These are phyloP conservation scores for Mirza zaza DNA, from an alignment of 2,113 vertebrate species.

Conservation along the genomic window DNA sequence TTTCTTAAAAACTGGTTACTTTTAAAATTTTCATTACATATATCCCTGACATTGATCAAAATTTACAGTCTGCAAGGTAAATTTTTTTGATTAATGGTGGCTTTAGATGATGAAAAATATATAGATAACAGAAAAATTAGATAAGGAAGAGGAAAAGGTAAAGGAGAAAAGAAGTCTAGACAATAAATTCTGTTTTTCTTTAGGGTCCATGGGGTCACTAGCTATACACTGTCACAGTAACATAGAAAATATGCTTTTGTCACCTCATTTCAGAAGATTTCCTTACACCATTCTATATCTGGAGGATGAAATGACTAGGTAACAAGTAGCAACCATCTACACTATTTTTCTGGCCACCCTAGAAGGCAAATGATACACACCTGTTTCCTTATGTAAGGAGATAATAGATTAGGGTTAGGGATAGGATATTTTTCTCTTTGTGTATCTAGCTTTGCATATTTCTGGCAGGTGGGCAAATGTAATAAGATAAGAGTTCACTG, in stretches of 20 bases:
- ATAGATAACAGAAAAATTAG: background rate
- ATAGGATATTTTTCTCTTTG: background rate
- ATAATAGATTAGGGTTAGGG: background rate
- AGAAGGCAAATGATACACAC: background rate
- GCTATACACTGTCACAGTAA: background rate
- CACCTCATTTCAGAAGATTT: background rate
- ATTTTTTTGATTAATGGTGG: background rate
- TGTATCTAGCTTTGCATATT: background rate
- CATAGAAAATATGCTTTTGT: background rate
- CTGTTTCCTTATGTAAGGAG: background rate
- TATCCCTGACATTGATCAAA: background rate
- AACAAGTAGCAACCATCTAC: background rate
- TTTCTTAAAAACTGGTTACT: background rate
- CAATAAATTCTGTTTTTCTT: background rate
- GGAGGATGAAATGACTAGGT: background rate
- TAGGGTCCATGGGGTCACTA: background rate
- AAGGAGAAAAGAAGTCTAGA: background rate
- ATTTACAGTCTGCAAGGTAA: background rate
- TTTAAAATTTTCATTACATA: background rate
- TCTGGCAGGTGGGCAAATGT: background rate
- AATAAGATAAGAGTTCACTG: background rate
- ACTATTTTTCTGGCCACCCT: background rate
- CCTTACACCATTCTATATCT: background rate
- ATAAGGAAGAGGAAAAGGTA: background rate
- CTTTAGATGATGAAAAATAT: background rate